phyloP scores from a whole-genome alignment of 1,140 invertebrate species.

The Tetranychus urticae region DNA sequence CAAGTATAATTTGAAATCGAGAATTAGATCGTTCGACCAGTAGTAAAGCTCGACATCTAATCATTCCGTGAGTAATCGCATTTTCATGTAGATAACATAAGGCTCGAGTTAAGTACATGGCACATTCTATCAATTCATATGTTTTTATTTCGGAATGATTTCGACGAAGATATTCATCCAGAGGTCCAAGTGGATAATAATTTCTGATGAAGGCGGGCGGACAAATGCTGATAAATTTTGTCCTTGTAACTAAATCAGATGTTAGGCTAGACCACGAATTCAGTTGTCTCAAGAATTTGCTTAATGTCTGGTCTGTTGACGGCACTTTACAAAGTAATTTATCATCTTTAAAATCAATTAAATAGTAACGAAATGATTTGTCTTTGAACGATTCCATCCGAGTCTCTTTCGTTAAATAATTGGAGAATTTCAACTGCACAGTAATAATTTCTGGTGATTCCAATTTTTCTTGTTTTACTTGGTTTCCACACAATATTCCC shows the following conservation, averaged over 20 bases:
- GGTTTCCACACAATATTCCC: background rate
- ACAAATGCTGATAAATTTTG: background rate
- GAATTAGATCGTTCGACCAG: slow-evolving; percentile 38
- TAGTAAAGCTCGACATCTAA: slow-evolving; percentile 54
- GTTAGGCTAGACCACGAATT: background rate
- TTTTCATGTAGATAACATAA: slow-evolving; percentile 55
- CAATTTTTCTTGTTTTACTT: background rate
- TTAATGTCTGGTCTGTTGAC: background rate
- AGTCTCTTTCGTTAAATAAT: slow-evolving; percentile 2
- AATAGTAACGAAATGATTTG: background rate
- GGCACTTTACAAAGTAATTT: background rate
- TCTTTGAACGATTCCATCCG: background rate
- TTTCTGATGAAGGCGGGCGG: slow-evolving; percentile 47
- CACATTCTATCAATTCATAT: slow-evolving; percentile 49
- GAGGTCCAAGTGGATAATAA: slow-evolving; percentile 42
- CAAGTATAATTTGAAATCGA: slow-evolving; percentile 45
- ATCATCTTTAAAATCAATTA: background rate
- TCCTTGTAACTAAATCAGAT: background rate
- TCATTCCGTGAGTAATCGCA: slow-evolving; percentile 53
- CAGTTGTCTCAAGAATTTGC: background rate
- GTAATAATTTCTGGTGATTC: slow-evolving; percentile 4
- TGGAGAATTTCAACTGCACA: background rate
- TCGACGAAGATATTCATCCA: slow-evolving; percentile 42
- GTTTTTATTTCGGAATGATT: slow-evolving; percentile 27
- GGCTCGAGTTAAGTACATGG: slow-evolving; percentile 44